phyloP scores from a whole-genome alignment of 2,797 vertebrate species.

The Threskiornis aethiopicus region DNA sequence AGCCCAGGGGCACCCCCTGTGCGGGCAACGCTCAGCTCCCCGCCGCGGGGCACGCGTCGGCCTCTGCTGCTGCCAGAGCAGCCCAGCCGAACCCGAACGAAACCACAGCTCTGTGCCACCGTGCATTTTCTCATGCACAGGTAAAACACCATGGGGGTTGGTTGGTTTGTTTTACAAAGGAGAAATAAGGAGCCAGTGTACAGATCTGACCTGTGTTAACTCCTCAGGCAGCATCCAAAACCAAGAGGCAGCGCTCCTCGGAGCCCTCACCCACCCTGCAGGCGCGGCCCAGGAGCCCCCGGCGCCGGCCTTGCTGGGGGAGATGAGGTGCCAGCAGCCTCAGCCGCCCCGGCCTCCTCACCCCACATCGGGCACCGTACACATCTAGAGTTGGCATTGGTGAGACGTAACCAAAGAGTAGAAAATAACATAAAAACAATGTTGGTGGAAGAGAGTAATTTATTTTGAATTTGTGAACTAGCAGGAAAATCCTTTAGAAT shows the following conservation, averaged over 20 bases:
- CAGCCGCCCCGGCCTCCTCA: not conserved
- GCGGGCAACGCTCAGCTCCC: not conserved
- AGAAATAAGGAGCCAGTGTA: not conserved
- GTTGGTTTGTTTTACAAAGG: not conserved
- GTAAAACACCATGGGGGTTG: not conserved
- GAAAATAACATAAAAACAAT: not conserved
- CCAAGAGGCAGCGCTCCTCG: accelerated
- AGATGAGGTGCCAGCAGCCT: not conserved
- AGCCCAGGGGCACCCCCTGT: not conserved
- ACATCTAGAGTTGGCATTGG: not conserved
- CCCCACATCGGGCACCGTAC: not conserved
- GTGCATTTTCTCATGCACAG: not conserved
- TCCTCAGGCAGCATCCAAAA: not conserved
- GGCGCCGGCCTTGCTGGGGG: not conserved
- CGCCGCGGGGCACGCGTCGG: no score
- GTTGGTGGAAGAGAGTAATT: not conserved
- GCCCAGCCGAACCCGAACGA: accelerated
- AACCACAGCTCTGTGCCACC: not conserved
- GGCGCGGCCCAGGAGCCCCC: not conserved
- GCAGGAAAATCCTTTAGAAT: not conserved
- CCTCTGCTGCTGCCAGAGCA: not conserved
- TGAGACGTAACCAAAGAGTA: not conserved
- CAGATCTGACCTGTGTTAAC: not conserved
- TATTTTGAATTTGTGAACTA: not conserved
- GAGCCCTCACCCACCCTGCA: not conserved